Base-by-base conservation (phyloP, 2,797 vertebrate species). In the Enteromius unitaeniatus region DNA sequence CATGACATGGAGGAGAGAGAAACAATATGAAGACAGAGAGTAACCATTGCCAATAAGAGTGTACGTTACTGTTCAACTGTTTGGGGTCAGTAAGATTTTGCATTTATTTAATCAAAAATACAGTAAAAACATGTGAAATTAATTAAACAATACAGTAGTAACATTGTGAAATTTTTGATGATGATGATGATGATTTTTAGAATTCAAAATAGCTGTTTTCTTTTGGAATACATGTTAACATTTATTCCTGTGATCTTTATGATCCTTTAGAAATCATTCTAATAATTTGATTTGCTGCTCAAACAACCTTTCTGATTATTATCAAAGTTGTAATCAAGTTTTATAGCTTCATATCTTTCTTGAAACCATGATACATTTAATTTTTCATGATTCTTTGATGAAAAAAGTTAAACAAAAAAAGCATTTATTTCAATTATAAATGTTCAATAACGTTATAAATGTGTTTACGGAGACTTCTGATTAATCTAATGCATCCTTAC, bases 1-100 rank as follows among this genome's bases (percentile, higher is more conserved):
- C 1, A 4, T 51, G 79, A 86, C 15, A 47, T 86, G 9, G 78
- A 23, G 53, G 60, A 23, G 78, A 83, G 34, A 69, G 75, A 14
- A 19, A 45, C 17, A 62, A 55, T 14, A 37, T 21, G 5, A 13
- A 37, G 11, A 23, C 19, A 45, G 76, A 80, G 21, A 81, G 3
- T 51, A 42, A 84, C 28, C 13, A n/a, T 14, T 47, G 0, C 8
- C 34, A 8, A 9, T 6, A n/a, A 19, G 42, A 31, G 31, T 4
- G 0, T 21, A 31, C 17, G 3, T 5, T 7, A 6, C 17, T 9
- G 2, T 73, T 51, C 9, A 13, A 11, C 28, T 3, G 28, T 53
- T 21, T 51, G 70, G 9, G 45, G 23, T 19, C 28, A 28, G 70
- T 6, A 31, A 3, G 45, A 13, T 26, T 51, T n/a, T 73, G 70